These are phyloP conservation scores for Ictalurus punctatus DNA, from an alignment of 2,113 vertebrate species.

Conservation along the genomic window DNA sequence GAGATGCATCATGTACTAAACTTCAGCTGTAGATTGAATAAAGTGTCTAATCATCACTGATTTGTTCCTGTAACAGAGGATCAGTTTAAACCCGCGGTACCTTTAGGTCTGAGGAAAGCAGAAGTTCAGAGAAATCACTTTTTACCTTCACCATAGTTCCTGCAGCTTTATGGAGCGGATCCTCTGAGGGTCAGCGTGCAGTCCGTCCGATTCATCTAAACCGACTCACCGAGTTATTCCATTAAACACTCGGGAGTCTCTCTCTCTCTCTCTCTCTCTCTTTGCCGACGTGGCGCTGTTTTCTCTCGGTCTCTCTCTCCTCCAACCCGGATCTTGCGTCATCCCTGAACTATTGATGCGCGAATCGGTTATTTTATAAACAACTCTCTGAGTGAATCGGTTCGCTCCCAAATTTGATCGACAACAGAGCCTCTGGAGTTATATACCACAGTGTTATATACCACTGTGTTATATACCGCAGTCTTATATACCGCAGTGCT, in stretches of 20 bases:
- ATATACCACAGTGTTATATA: no score
- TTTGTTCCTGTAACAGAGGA: background rate
- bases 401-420: background rate
- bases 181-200: background rate
- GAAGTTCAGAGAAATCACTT: background rate
- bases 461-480: no score
- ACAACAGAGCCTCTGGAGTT: no score
- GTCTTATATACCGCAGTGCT: no score
- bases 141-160: slow-evolving; percentile 68
- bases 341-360: background rate
- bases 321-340: slow-evolving; percentile 60
- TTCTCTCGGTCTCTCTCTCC: background rate
- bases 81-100: background rate
- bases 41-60: background rate
- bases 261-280: background rate
- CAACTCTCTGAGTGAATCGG: background rate
- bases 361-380: background rate
- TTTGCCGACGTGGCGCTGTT: slow-evolving; percentile 46
- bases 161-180: background rate
- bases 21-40: background rate
- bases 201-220: slow-evolving; percentile 6
- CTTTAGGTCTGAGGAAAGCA: background rate
- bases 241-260: background rate
- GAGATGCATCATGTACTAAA: no score
- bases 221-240: background rate